These are phyloP conservation scores for Pseudomugil gertrudae DNA, from an alignment of 2,797 vertebrate genomes.

Conservation along the genomic window DNA sequence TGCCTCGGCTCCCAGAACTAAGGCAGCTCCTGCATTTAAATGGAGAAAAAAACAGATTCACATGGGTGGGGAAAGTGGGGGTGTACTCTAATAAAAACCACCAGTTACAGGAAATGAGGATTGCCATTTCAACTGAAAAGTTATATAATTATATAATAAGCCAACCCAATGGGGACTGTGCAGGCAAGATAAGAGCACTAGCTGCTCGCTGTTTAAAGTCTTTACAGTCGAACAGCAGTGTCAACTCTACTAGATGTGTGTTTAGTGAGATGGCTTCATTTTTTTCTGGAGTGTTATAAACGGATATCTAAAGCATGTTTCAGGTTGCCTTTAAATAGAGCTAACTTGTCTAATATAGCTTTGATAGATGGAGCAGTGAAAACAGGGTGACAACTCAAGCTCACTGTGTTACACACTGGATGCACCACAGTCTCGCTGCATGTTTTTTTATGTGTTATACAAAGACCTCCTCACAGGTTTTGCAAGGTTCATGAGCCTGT, in stretches of 20 bases:
- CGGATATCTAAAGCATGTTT: conserved; percentile 43
- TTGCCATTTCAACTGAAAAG: conserved; percentile 78
- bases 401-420: conserved; percentile 13
- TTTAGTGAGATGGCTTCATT: conserved; percentile 64
- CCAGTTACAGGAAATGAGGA: conserved; percentile 77
- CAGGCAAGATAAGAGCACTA: conserved; percentile 74
- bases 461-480: conserved; percentile 56
- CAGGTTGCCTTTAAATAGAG: conserved; percentile 42
- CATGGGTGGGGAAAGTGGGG: conserved; percentile 32
- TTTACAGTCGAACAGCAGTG: conserved; percentile 62
- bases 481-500: conserved; percentile 53
- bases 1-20: conserved; percentile 53
- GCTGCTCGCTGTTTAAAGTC: conserved; percentile 69
- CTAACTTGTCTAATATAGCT: conserved; percentile 38
- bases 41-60: conserved; percentile 49
- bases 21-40: conserved; percentile 60
- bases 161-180: conserved; percentile 69
- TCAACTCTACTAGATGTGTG: conserved; percentile 65
- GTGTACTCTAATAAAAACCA: conserved; percentile 72
- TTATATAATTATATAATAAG: conserved; percentile 79
- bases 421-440: conserved; percentile 21
- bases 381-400: conserved; percentile 40
- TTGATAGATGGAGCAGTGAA: conserved; percentile 45
- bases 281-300: conserved; percentile 48
- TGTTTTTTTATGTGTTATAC: conserved; percentile 37